Percentiles rank a stretch among this genome's conserved stretches.
Evolutionary conservation across 2,888 invertebrate species (phyloP).

Genomic region (Julus scanicus): DNA sequence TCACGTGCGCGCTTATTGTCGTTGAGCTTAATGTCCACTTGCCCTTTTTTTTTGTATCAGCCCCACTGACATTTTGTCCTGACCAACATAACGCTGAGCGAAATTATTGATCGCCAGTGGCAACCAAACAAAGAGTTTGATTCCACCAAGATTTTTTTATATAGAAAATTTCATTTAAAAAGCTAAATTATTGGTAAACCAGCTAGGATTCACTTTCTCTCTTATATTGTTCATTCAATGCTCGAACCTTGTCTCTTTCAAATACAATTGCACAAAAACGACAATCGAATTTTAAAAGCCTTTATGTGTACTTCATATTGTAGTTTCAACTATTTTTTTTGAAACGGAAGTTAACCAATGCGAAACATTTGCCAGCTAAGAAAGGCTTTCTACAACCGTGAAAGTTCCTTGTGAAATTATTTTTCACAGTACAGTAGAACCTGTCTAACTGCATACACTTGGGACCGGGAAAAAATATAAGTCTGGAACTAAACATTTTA

Average conservation of each 20-base stretch:
- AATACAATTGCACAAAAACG: background rate
- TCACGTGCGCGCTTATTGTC: background rate
- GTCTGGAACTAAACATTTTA: too few relatives aligned
- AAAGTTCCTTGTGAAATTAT: too few relatives aligned
- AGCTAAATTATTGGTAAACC: background rate
- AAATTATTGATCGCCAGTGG: background rate
- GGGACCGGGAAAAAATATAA: too few relatives aligned
- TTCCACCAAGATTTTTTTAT: background rate
- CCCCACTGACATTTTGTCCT: background rate
- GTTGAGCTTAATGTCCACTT: background rate
- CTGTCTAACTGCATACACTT: too few relatives aligned
- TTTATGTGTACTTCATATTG: background rate
- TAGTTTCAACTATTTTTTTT: background rate
- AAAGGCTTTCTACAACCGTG: background rate
- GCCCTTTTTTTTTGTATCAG: background rate
- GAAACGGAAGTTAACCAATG: background rate
- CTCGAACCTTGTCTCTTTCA: background rate
- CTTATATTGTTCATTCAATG: background rate
- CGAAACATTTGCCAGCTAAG: background rate
- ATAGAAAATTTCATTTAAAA: background rate
- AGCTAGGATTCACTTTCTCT: background rate
- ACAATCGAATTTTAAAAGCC: background rate
- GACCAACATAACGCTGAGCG: background rate
- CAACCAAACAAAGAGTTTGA: background rate
- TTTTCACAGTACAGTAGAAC: too few relatives aligned